phyloP scores from a whole-genome alignment of 2,888 invertebrate genomes.

The Drosophila tripunctata region DNA sequence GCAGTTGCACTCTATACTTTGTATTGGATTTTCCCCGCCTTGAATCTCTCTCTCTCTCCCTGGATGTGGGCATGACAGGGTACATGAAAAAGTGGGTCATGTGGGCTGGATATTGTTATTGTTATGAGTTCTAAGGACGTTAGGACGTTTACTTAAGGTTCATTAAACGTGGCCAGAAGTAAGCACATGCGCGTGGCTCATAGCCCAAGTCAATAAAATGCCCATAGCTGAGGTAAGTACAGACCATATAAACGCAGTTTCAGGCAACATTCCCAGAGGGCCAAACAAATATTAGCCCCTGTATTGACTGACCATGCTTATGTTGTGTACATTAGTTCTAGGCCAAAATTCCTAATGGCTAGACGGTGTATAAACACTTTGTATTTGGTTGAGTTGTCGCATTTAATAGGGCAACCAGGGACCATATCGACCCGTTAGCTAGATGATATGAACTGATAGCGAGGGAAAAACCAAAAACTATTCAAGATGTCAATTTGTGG shows the following conservation, averaged over 20 bases:
- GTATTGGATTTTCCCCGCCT: not conserved
- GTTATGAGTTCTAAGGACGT: slow-evolving; percentile 10
- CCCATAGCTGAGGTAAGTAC: not conserved
- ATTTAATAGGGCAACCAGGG: slow-evolving; percentile 5
- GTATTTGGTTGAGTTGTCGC: not conserved
- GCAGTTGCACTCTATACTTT: not conserved
- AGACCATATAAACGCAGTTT: slow-evolving; percentile 3
- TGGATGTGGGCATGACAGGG: not conserved
- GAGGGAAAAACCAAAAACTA: not conserved
- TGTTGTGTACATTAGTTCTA: slow-evolving; percentile 2
- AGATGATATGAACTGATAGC: slow-evolving; percentile 16
- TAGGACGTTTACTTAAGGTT: slow-evolving; percentile 56
- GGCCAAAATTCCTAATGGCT: slow-evolving; percentile 7
- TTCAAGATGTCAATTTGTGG: not conserved
- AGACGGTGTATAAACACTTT: slow-evolving; percentile 16
- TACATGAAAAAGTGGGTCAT: slow-evolving; percentile 64
- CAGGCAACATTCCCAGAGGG: slow-evolving; percentile 3
- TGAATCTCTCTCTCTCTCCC: not conserved
- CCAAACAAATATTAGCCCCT: slow-evolving; percentile 2
- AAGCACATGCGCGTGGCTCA: slow-evolving; percentile 53
- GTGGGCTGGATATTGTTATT: slow-evolving; percentile 40
- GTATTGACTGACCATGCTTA: slow-evolving; percentile 12
- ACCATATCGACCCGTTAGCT: not conserved
- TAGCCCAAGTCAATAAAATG: slow-evolving; percentile 61
- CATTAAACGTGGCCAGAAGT: slow-evolving; percentile 47